Percentiles rank a stretch among this genome's conserved stretches.
These are phyloP conservation scores for Sebastes iracundus DNA, from an alignment of 2,797 vertebrate genomes.

Conservation along the genomic window DNA sequence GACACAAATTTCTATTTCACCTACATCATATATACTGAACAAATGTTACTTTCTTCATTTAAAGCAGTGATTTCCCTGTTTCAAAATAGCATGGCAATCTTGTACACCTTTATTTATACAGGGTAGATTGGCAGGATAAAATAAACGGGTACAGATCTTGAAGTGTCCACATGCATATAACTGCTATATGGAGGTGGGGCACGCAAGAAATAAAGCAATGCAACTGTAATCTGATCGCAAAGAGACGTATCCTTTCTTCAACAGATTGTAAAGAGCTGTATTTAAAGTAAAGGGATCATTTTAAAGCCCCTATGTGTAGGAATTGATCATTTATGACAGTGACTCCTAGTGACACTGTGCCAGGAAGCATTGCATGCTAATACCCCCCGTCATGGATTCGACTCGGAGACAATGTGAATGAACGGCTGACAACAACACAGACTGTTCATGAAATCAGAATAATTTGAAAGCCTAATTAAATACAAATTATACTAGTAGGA, in stretches of 20 bases:
- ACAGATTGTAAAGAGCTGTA: not conserved
- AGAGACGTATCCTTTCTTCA: not conserved
- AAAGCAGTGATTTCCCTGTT: not conserved
- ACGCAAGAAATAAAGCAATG: not conserved
- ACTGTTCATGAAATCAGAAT: not conserved
- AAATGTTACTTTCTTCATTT: not conserved
- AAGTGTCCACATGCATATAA: no score
- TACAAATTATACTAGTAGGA: not conserved
- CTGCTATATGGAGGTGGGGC: not conserved
- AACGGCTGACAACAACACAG: not conserved
- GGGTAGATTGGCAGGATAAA: rapidly evolving
- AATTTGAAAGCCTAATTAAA: not conserved
- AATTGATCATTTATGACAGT: not conserved
- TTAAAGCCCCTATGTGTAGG: not conserved
- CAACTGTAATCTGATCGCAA: not conserved
- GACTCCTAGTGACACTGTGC: not conserved
- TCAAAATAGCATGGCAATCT: not conserved
- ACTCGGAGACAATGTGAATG: not conserved
- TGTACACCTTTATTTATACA: not conserved
- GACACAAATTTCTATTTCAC: not conserved
- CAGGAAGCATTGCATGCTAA: not conserved
- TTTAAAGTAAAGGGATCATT: not conserved
- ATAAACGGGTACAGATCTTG: not conserved
- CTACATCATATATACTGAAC: not conserved
- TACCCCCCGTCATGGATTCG: not conserved